phyloP scores from a whole-genome alignment of 2,888 invertebrate genomes.

The Erebia ligea region DNA sequence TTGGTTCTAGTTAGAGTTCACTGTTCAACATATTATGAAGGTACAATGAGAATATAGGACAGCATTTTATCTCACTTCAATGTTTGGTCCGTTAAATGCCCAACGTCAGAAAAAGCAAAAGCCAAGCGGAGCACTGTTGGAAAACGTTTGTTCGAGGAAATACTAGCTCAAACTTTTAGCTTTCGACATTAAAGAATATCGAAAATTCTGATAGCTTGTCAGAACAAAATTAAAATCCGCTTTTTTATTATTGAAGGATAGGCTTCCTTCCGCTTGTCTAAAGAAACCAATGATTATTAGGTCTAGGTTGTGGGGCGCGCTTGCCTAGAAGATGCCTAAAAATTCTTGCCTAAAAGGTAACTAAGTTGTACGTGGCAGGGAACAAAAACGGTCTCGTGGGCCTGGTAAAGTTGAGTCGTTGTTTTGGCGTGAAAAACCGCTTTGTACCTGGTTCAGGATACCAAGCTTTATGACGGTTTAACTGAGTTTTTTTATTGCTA shows the following conservation, averaged over 20 bases:
- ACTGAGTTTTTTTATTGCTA: too few relatives aligned
- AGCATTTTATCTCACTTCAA: conserved; percentile 5
- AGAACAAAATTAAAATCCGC: neutral
- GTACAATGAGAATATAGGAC: neutral
- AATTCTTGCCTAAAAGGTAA: too few relatives aligned
- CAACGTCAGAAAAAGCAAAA: conserved; percentile 16
- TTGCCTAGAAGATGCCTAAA: too few relatives aligned
- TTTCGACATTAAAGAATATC: conserved; percentile 16
- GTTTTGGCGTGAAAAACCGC: too few relatives aligned
- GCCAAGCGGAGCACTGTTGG: conserved; percentile 7
- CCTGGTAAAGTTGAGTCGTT: too few relatives aligned
- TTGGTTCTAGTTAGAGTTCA: neutral
- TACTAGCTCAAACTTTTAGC: neutral
- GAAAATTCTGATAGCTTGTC: conserved; percentile 15
- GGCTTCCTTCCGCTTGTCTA: too few relatives aligned
- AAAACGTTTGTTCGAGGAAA: conserved; percentile 14
- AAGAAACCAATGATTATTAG: too few relatives aligned
- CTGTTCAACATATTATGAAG: neutral
- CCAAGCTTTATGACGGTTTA: too few relatives aligned
- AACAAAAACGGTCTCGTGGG: too few relatives aligned
- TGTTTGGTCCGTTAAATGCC: conserved; percentile 13
- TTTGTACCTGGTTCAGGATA: too few relatives aligned
- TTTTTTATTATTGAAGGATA: neutral
- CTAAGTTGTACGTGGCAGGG: too few relatives aligned
- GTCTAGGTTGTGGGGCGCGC: too few relatives aligned